These are phyloP conservation scores for Danio jaintianensis DNA, from an alignment of 2,797 vertebrate genomes.

Conservation along the genomic window DNA sequence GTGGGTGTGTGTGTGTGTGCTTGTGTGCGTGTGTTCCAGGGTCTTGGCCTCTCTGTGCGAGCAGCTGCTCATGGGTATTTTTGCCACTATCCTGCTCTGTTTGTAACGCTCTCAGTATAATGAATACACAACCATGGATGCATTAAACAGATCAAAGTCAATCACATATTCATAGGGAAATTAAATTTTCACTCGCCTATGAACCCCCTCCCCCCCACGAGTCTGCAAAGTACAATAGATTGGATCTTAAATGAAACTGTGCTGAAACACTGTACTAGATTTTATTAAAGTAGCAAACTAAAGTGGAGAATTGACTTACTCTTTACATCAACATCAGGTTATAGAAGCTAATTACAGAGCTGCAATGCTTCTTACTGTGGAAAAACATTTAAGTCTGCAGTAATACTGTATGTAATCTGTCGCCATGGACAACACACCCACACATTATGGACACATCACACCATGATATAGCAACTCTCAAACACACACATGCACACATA, in stretches of 20 bases:
- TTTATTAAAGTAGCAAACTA: conserved; percentile 6
- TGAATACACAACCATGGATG: conserved; percentile 38
- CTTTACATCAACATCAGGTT: background rate
- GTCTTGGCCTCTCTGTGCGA: conserved; percentile 32
- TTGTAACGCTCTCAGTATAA: conserved; percentile 4
- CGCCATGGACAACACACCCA: conserved; percentile 31
- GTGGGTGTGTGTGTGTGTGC: conserved; percentile 8
- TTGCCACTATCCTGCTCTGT: conserved; percentile 11
- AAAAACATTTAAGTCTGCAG: background rate
- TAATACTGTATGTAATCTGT: conserved; percentile 2
- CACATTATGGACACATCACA: background rate
- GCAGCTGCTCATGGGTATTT: conserved; percentile 43
- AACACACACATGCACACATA: background rate
- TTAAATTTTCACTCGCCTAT: conserved; percentile 70
- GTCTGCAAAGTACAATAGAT: conserved; percentile 65
- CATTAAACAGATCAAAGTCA: conserved; percentile 67
- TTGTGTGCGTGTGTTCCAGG: background rate
- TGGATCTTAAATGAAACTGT: conserved; percentile 57
- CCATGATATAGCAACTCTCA: background rate
- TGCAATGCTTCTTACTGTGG: background rate
- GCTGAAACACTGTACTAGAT: conserved; percentile 12
- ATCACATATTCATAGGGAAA: conserved; percentile 76
- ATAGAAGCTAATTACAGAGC: conserved; percentile 1
- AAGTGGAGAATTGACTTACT: background rate
- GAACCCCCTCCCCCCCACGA: conserved; percentile 67